Conservation (phyloP, 1,140 invertebrate species). For the Philaenus spumarius region DNA sequence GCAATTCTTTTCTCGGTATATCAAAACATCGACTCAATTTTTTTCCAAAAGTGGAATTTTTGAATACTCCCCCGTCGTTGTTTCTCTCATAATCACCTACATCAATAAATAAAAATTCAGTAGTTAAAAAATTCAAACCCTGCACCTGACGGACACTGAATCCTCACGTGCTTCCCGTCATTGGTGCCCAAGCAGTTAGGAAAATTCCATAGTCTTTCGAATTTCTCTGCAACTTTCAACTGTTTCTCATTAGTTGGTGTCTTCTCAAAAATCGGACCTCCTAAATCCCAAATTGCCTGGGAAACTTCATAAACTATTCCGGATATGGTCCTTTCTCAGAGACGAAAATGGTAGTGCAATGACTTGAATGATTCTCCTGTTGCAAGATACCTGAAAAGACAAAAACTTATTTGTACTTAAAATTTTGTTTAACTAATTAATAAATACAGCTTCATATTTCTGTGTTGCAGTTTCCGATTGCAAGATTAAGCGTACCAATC, state of each 20-base stretch:
- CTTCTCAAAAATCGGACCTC: neutral
- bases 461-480: slow-evolving; percentile 1
- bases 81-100: slow-evolving; percentile 35
- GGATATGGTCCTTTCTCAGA: neutral
- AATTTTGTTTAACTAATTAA: too few relatives aligned
- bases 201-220: slow-evolving; percentile 37
- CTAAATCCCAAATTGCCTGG: neutral
- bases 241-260: slow-evolving; percentile 23
- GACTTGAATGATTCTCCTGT: neutral
- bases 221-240: slow-evolving; percentile 27
- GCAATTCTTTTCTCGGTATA: too few relatives aligned
- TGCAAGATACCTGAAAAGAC: neutral
- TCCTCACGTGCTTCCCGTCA: slow-evolving; percentile 40
- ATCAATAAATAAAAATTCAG: slow-evolving; percentile 38
- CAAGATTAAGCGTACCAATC: slow-evolving; percentile 14
- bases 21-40: too few relatives aligned
- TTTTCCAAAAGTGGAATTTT: slow-evolving; percentile 32
- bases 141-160: slow-evolving; percentile 29
- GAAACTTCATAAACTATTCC: slow-evolving; percentile 5
- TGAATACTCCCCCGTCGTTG: slow-evolving; percentile 37
- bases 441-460: too few relatives aligned
- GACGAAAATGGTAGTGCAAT: neutral
- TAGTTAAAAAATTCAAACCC: slow-evolving; percentile 40
- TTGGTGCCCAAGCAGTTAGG: slow-evolving; percentile 38
- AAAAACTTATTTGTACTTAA: too few relatives aligned